phyloP scores from a whole-genome alignment of 2,888 invertebrate species.

The Prosapia bicincta region DNA sequence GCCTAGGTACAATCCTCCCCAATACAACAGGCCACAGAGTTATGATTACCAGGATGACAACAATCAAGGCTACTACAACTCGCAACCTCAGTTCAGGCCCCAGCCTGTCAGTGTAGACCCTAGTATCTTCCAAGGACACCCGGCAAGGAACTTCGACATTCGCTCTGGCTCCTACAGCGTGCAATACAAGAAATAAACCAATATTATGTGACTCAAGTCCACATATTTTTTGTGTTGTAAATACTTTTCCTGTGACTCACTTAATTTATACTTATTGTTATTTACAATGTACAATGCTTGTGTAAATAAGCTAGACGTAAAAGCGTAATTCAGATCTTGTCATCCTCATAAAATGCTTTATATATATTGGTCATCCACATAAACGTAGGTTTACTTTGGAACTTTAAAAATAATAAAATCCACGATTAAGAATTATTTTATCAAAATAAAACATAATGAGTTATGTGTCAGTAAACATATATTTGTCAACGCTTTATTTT shows the following conservation, averaged over 20 bases:
- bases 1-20: background rate
- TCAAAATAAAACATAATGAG: no score
- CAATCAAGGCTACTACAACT: conserved; percentile 32
- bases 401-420: no score
- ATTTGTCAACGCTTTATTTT: no score
- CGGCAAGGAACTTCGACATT: conserved; percentile 69
- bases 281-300: background rate
- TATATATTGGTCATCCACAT: no score
- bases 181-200: conserved; percentile 65
- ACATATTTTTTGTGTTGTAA: background rate
- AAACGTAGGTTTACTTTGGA: no score
- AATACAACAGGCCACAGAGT: background rate
- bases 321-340: no score
- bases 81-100: conserved; percentile 43
- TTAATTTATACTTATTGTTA: background rate
- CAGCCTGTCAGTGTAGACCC: conserved; percentile 33
- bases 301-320: background rate
- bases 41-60: background rate
- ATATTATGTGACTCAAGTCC: no score
- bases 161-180: conserved; percentile 74
- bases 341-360: no score
- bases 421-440: no score
- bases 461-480: no score
- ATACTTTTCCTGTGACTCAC: background rate
- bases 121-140: conserved; percentile 57